Conservation (phyloP, 2,888 invertebrate genomes). For the Masnerella sp. region DNA sequence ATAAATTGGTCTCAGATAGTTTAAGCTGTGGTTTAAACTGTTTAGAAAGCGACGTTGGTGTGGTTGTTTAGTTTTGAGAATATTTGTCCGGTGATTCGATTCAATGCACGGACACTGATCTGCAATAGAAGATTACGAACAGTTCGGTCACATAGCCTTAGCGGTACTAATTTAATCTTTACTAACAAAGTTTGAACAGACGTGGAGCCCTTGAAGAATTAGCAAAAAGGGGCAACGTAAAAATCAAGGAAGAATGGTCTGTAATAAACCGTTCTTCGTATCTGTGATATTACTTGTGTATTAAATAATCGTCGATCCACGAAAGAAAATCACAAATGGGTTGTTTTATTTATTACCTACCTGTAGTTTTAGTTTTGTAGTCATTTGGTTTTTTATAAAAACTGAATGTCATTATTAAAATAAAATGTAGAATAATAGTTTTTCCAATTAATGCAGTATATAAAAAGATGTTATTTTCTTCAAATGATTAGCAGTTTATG, state of each 20-base stretch:
- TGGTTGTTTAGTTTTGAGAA: not conserved
- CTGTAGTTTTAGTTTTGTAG: conserved; percentile 1
- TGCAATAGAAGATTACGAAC: conserved; percentile 32
- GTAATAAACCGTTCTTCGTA: conserved; percentile 66
- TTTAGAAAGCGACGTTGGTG: conserved; percentile 5
- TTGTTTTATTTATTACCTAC: conserved; percentile 55
- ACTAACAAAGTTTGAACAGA: conserved; percentile 68
- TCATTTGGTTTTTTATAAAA: not conserved
- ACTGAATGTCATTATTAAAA: too few species aligned
- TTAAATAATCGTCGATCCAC: conserved; percentile 73
- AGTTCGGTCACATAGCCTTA: conserved; percentile 63
- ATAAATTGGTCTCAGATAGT: conserved; percentile 22
- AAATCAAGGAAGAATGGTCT: conserved; percentile 66
- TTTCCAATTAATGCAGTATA: too few species aligned
- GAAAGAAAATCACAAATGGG: conserved; percentile 67
- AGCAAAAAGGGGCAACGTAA: conserved; percentile 62
- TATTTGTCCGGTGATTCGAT: conserved; percentile 23
- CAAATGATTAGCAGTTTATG: too few species aligned
- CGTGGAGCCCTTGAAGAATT: conserved; percentile 64
- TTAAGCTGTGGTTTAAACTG: conserved; percentile 39
- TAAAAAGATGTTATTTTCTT: too few species aligned
- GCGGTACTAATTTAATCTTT: conserved; percentile 69
- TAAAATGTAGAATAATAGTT: too few species aligned
- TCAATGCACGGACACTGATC: conserved; percentile 8
- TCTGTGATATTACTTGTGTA: conserved; percentile 77